Evolutionary conservation across 2,797 vertebrate species (phyloP).

Genomic region (Cichlasoma orientale): DNA sequence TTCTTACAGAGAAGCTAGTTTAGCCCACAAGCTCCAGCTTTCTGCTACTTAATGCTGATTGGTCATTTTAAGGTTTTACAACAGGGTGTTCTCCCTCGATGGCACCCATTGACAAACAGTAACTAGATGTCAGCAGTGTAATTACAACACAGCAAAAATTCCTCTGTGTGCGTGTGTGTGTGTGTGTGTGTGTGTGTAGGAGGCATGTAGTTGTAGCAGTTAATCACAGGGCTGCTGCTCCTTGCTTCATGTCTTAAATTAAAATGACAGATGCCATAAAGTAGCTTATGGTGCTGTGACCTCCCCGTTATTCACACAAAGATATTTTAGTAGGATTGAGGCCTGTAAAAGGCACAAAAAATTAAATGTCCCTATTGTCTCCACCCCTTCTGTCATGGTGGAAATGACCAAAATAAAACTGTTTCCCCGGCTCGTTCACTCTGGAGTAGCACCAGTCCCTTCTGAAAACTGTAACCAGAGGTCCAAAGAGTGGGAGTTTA

Average conservation of each 20-base stretch:
- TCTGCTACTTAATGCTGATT: not conserved
- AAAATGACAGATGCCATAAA: not conserved
- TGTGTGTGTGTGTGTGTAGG: not conserved
- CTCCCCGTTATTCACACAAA: not conserved
- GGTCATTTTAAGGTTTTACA: not conserved
- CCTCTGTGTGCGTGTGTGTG: not conserved
- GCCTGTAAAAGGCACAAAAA: rapidly evolving
- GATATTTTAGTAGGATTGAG: not conserved
- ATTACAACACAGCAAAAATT: not conserved
- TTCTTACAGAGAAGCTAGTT: not conserved
- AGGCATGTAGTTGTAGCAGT: not conserved
- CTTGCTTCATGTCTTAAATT: not conserved
- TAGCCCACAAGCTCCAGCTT: not conserved
- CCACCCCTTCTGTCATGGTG: rapidly evolving
- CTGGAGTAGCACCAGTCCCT: not conserved
- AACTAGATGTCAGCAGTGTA: not conserved
- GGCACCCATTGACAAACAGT: not conserved
- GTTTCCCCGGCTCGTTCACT: rapidly evolving
- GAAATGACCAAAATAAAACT: not conserved
- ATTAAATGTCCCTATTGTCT: not conserved
- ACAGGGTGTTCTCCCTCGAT: rapidly evolving
- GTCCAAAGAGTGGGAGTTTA: not conserved
- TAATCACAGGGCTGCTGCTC: not conserved
- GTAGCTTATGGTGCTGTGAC: not conserved
- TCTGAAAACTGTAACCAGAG: not conserved